phyloP scores from a whole-genome alignment of 1,140 invertebrate genomes.

The Bilobella aurantiaca region DNA sequence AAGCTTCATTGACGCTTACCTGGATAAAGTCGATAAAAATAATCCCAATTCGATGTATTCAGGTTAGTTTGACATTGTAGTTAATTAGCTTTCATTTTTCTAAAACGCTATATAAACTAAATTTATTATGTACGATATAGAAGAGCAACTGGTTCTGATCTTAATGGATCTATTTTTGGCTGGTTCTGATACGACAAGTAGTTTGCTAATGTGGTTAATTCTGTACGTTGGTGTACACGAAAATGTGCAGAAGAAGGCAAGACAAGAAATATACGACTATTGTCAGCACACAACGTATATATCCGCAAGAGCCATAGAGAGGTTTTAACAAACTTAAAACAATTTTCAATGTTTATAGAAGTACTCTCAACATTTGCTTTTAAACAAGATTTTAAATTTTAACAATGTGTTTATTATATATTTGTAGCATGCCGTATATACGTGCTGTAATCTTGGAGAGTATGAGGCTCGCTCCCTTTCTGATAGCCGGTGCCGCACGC shows the following conservation, averaged over 20 bases:
- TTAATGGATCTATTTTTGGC: slow-evolving; percentile 48
- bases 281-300: not conserved
- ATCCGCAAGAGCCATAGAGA: not conserved
- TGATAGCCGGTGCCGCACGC: not conserved
- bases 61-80: no score
- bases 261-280: not conserved
- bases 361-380: not conserved
- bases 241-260: slow-evolving; percentile 49
- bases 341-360: not conserved
- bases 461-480: not conserved
- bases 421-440: slow-evolving; percentile 45
- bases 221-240: slow-evolving; percentile 63
- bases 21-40: no score
- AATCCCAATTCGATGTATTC: no score
- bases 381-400: slow-evolving; percentile 43
- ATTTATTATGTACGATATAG: no score
- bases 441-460: not conserved
- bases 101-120: no score
- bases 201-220: slow-evolving; percentile 62
- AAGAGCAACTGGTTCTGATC: slow-evolving; percentile 13
- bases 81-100: no score
- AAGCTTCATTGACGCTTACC: no score
- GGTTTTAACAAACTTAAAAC: not conserved
- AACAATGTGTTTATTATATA: slow-evolving; percentile 65
- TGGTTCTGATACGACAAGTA: slow-evolving; percentile 69